A percentile compares a stretch with the other conserved stretches of the same genome.
phyloP scores from a whole-genome alignment of 2,888 invertebrate genomes.

The Noctua pronuba region DNA sequence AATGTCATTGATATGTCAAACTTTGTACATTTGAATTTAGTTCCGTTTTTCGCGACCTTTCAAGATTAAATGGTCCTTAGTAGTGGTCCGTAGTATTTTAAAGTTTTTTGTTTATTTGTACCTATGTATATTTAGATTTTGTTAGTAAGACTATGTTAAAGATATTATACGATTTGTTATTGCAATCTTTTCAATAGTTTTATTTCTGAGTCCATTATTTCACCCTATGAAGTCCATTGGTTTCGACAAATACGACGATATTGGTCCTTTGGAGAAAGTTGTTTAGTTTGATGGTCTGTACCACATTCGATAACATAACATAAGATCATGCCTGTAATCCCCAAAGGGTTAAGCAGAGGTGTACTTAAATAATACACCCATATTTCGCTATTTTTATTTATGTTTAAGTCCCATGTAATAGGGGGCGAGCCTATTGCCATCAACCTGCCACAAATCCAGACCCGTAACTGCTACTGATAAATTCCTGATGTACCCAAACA shows the following conservation, averaged over 20 bases:
- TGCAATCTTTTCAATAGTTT: neutral
- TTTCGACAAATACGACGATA: neutral
- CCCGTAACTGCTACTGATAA: too few relatives aligned
- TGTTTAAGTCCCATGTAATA: too few relatives aligned
- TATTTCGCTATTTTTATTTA: too few relatives aligned
- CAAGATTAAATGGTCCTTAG: neutral
- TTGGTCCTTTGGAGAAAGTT: neutral
- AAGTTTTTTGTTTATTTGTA: conserved; percentile 20
- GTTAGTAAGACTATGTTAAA: conserved; percentile 7
- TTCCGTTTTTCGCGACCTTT: conserved; percentile 6
- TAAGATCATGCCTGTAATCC: too few relatives aligned
- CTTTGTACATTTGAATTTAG: conserved; percentile 14
- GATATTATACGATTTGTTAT: conserved; percentile 35
- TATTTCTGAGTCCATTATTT: neutral
- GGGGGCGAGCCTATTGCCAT: too few relatives aligned
- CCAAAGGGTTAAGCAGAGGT: neutral
- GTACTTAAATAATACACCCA: too few relatives aligned
- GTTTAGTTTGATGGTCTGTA: neutral
- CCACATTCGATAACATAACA: neutral
- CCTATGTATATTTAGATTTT: conserved; percentile 25
- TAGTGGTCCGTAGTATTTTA: conserved; percentile 2
- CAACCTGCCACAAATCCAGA: too few relatives aligned
- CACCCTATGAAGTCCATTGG: neutral
- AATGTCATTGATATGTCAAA: neutral
- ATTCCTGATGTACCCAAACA: too few relatives aligned